A percentile compares a stretch with the other conserved stretches of the same genome.
Evolutionary conservation across 2,797 vertebrate species (phyloP).

Genomic region (Artibeus jamaicensis): DNA sequence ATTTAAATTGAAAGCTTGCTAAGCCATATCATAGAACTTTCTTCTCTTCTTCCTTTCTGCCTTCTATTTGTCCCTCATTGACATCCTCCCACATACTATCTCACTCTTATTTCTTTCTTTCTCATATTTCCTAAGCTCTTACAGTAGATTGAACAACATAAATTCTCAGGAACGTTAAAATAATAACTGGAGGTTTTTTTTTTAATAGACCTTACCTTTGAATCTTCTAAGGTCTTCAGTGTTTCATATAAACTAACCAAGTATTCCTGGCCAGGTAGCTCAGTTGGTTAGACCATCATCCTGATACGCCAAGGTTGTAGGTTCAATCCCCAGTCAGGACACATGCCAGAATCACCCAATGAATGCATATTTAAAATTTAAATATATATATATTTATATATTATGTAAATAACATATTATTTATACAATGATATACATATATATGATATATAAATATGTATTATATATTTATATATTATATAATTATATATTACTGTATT

Average conservation of each 20-base stretch:
- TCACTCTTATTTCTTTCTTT: not conserved
- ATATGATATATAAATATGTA: no score
- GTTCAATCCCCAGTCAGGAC: not conserved
- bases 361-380: not conserved
- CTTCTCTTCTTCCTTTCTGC: not conserved
- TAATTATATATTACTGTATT: not conserved
- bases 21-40: not conserved
- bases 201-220: not conserved
- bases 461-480: no score
- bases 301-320: not conserved
- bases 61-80: not conserved
- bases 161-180: not conserved
- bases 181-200: not conserved
- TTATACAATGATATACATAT: no score
- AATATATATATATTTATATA: no score
- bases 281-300: not conserved
- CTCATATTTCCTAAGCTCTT: not conserved
- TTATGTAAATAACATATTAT: no score
- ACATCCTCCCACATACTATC: not conserved
- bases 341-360: not conserved
- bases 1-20: not conserved
- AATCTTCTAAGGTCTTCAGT: not conserved
- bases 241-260: not conserved
- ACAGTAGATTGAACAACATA: not conserved
- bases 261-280: not conserved